A percentile compares a stretch with the other conserved stretches of the same genome.
Conservation (phyloP, 2,113 vertebrate genomes). For the Vanacampus margaritifer region DNA sequence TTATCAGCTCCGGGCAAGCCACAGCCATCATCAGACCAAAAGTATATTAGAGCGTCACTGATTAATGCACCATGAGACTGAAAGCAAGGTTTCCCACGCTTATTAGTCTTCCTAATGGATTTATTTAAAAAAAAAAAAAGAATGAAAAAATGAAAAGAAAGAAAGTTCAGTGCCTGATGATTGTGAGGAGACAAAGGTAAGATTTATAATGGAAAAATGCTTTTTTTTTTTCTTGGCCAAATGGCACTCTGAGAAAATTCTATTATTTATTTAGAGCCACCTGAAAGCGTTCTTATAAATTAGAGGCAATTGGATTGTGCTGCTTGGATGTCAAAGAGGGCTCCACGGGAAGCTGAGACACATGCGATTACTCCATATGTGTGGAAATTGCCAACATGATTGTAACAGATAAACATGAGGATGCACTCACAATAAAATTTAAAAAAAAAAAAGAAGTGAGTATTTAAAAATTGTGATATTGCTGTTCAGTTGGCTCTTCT, state of each 20-base stretch:
- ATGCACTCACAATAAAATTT: slow-evolving; percentile 13
- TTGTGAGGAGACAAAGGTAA: slow-evolving; percentile 18
- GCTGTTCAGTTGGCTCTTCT: slow-evolving; percentile 44
- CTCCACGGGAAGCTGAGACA: slow-evolving; percentile 10
- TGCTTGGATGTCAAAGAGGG: slow-evolving; percentile 15
- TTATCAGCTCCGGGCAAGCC: slow-evolving; percentile 59
- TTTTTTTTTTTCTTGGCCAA: slow-evolving; percentile 17
- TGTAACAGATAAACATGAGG: background rate
- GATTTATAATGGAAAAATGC: slow-evolving; percentile 24
- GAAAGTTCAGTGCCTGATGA: slow-evolving; percentile 22
- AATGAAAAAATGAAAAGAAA: too few relatives aligned
- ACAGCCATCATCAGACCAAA: slow-evolving; percentile 52
- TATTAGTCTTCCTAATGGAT: slow-evolving; percentile 58
- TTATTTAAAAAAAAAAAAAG: slow-evolving; percentile 35
- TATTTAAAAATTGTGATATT: slow-evolving; percentile 39
- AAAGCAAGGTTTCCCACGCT: slow-evolving; percentile 44
- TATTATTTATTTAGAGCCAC: slow-evolving; percentile 19
- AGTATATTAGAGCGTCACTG: slow-evolving; percentile 51
- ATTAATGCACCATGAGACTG: slow-evolving; percentile 51
- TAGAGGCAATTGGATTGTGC: slow-evolving; percentile 11
- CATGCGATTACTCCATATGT: slow-evolving; percentile 10
- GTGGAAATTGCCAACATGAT: slow-evolving; percentile 13
- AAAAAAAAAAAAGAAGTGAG: slow-evolving; percentile 29
- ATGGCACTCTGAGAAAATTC: slow-evolving; percentile 5
- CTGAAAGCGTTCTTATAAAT: slow-evolving; percentile 22